A percentile compares a stretch with the other conserved stretches of the same genome.
phyloP scores from a whole-genome alignment of 2,797 vertebrate genomes.

The Tokudaia tokunoshimensis region DNA sequence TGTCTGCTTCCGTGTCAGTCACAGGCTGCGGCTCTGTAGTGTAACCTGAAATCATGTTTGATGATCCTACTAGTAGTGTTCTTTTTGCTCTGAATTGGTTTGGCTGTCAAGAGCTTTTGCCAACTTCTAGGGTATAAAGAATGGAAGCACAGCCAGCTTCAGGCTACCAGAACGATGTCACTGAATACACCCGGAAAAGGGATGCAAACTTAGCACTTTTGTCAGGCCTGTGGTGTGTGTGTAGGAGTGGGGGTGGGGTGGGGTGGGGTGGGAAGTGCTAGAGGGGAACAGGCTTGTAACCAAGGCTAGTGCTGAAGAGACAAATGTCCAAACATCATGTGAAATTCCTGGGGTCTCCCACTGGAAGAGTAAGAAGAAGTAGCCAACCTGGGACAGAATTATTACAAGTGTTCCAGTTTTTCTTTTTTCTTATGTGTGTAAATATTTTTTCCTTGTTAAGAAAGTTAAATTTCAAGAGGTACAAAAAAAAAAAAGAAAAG shows the following conservation, averaged over 20 bases:
- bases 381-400: not conserved
- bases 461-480: slow-evolving; percentile 43
- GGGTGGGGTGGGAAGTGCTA: too few species aligned
- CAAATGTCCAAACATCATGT: not conserved
- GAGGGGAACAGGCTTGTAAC: not conserved
- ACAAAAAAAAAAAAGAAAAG: not conserved
- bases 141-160: not conserved
- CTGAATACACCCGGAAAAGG: not conserved
- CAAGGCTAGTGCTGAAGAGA: not conserved
- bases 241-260: too few species aligned
- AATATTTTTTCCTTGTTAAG: slow-evolving; percentile 34
- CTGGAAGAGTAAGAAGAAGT: not conserved
- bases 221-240: too few species aligned
- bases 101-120: not conserved
- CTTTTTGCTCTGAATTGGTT: not conserved
- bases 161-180: not conserved
- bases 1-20: not conserved
- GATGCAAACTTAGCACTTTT: not conserved
- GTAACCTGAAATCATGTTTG: not conserved
- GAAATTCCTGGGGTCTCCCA: not conserved
- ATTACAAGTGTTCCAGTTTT: not conserved
- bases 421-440: not conserved
- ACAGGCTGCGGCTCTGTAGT: not conserved
- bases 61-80: not conserved
- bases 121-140: not conserved